These are phyloP conservation scores for Triplophysa dalaica DNA, from an alignment of 2,113 vertebrate genomes.

Conservation along the genomic window DNA sequence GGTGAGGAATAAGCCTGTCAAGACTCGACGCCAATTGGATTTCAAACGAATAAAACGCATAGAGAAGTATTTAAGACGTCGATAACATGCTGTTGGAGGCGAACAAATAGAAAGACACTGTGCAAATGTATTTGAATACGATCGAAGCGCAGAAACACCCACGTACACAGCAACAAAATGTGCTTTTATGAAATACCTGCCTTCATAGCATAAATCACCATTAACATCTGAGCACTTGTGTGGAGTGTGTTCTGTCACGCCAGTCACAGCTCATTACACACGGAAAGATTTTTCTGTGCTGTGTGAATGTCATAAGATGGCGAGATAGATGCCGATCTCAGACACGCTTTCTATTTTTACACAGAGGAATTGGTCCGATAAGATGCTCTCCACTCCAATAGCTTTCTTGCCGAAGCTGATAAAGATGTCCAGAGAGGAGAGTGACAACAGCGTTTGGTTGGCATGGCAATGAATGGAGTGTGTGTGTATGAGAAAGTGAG, in stretches of 20 bases:
- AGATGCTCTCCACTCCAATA: background rate
- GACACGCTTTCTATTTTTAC: slow-evolving; percentile 8
- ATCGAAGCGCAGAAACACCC: slow-evolving; percentile 21
- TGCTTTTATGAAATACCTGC: slow-evolving; percentile 37
- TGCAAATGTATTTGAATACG: slow-evolving; percentile 38
- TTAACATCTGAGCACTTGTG: slow-evolving; percentile 38
- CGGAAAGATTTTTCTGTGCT: slow-evolving; percentile 17
- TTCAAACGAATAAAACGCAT: slow-evolving; percentile 35
- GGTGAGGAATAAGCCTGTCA: background rate
- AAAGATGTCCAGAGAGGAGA: slow-evolving; percentile 68
- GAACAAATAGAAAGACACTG: slow-evolving; percentile 34
- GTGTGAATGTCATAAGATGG: slow-evolving; percentile 32
- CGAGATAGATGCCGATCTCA: slow-evolving; percentile 39
- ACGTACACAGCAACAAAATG: slow-evolving; percentile 10
- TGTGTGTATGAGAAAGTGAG: slow-evolving; percentile 38
- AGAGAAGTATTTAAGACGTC: slow-evolving; percentile 36
- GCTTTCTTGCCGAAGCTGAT: slow-evolving; percentile 37
- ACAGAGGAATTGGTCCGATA: slow-evolving; percentile 14
- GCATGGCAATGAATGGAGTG: slow-evolving; percentile 57
- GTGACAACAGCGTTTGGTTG: slow-evolving; percentile 59
- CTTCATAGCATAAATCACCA: slow-evolving; percentile 48
- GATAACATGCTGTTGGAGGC: background rate
- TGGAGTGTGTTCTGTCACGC: slow-evolving; percentile 29
- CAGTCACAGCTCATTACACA: slow-evolving; percentile 37
- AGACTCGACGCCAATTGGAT: slow-evolving; percentile 31